Evolutionary conservation across 2,888 invertebrate genomes (phyloP), one percentile per base, ranked within the genome.

Genomic region (Tetragnatha montana): DNA sequence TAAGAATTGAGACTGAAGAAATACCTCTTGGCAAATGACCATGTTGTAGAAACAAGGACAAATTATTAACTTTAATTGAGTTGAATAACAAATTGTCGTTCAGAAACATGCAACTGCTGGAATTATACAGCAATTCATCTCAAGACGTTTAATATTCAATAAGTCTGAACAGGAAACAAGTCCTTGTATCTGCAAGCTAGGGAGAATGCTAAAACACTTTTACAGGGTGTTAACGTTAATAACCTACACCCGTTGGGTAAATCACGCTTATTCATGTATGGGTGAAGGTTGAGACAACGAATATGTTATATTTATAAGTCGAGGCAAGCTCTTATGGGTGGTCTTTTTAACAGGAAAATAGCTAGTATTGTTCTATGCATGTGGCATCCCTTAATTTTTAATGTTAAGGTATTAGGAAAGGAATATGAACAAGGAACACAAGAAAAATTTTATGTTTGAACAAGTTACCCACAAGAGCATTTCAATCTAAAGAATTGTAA

Each of bases 21-120:
- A 12, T 35, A 60, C 47, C 71, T 50, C 49, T 50, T 81, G 71
- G 73, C 73, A 82, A 82, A 22, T 82, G 81, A 60, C 60, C 60
- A 70, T 71, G 71, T 19, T 49, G 21, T 51, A 68, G 70, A 21
- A 70, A 22, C 70, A 71, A 76, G 81, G 75, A 74, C 73, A 35
- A 51, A 19, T 76, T 78, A 78, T 60, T 51, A 76, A 81, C 49
- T 88, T 70, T 76, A 88, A 82, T 88, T 71, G 81, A 82, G 68
- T 70, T 69, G 70, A 81, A 88, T 81, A 82, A 76, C 87, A 78
- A 82, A 88, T 82, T 76, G 78, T 70, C 79, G 76, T 21, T 12
- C 49, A 21, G 19, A 76, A n/a, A 71, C 35, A 19, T 73, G 35
- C 21, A 74, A 74, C 21, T 22, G 12, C 35, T 73, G 12, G n/a